Base-by-base conservation (phyloP, 2,888 invertebrate species). In the Hypomecis punctinalis region DNA sequence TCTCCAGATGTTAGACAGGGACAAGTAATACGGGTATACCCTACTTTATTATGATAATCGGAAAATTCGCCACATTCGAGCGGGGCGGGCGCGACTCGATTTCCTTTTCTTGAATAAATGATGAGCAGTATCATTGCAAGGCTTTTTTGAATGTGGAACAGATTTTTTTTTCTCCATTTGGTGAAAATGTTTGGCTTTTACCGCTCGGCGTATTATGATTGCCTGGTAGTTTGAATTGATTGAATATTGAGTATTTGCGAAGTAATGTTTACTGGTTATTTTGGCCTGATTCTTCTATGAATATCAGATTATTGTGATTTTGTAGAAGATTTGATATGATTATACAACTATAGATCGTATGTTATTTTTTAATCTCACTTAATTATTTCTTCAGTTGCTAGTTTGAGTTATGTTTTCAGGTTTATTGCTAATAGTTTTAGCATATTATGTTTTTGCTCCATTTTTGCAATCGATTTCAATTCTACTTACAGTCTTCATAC, bases 31-130 rank as follows among this genome's bases (percentile, higher is more conserved):
- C 62, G 67, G 71, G 37, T 10, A n/a, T 45, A 70, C 40, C 60
- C 84, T 86, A 85, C 88, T 89, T 84, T 86, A 89, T 89, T 89
- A 90, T 90, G 87, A 88, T 89, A 89, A 90, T 90, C 86, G 82
- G 81, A 81, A 84, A 83, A 87, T 88, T 86, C 82, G 78, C 82
- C 83, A 83, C 83, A 86, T 85, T 83, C 82, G 84, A 76, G 82
- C 76, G 79, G 78, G 77, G 61, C 23, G 61, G 64, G 71, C 69
- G 73, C 74, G 70, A 78, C 79, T 79, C 76, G 79, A 82, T 84
- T 84, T 79, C 80, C 69, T 76, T 66, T 71, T 69, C 73, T 76
- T 88, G 90, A 89, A 90, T 90, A 87, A 88, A 78, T 81, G 83
- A 90, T 90, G 84, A 85, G 81, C 58, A 75, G 66, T 68, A 68